Evolutionary conservation across 2,797 vertebrate genomes (phyloP), one percentile per base, ranked within the genome.

Genomic region (Cyclopterus lumpus): DNA sequence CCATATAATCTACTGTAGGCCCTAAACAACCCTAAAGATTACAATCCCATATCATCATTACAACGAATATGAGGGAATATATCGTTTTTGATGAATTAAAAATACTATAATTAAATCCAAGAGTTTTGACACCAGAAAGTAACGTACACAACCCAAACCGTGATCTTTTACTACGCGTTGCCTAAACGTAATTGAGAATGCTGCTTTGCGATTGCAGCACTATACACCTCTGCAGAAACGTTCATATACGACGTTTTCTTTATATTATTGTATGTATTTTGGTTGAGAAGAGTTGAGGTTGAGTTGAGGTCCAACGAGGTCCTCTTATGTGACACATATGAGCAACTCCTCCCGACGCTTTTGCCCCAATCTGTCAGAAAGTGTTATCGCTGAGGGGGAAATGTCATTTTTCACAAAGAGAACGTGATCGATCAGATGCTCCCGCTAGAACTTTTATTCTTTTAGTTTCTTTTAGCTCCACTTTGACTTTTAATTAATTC

Each of bases 331-430:
- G 1, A 1, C 38, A 40, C 38, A 40, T 14, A 20, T 26, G 6
- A 34, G 38, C 4, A 46, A 1, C 54, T 36, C 69, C 57, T 40
- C 55, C 63, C 71, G 67, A 75, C 73, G 36, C 70, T 66, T n/a
- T 46, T 51, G 53, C 46, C 75, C 15, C 34, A 48, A 73, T 34
- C 20, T 59, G 67, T 69, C 57, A 60, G 42, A 55, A 80, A 67
- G 70, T 22, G 28, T 66, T 16, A 14, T 28, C 0, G 40, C 65
- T 79, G 26, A 67, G 3, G 61, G n/a, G 67, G 60, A 73, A 71
- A 55, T 54, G 71, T 67, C 1, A 71, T 62, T 80, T 80, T 59
- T 59, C 32, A 77, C 51, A 77, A 46, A 67, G 73, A 71, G 60
- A 64, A 10, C 42, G 6, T 75, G 48, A 14, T 69, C 84, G 51